A percentile compares a stretch with the other conserved stretches of the same genome.
Conservation (phyloP, 2,888 invertebrate genomes). For the Anthoptus insignis region DNA sequence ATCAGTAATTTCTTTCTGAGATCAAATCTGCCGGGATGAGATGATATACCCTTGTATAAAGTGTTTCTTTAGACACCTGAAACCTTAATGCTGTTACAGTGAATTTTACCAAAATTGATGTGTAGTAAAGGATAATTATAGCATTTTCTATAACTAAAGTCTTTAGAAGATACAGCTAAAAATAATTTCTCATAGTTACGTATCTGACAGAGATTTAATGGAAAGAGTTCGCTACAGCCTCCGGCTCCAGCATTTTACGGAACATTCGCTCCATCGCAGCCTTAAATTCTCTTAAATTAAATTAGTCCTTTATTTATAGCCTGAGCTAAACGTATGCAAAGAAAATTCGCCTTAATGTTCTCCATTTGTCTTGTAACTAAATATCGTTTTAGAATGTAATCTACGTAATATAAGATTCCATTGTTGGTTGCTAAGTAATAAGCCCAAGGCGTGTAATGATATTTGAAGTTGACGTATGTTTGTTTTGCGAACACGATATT, state of each 20-base stretch:
- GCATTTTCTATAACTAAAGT: neutral
- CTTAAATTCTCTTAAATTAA: slow-evolving; percentile 21
- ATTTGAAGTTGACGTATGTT: neutral
- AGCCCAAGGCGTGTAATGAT: slow-evolving; percentile 8
- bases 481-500: slow-evolving; percentile 6
- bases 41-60: too few relatives aligned
- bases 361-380: slow-evolving; percentile 14
- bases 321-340: slow-evolving; percentile 16
- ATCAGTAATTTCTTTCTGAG: too few relatives aligned
- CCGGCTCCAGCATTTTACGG: slow-evolving; percentile 3
- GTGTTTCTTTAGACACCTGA: too few relatives aligned
- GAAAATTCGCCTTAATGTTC: slow-evolving; percentile 10
- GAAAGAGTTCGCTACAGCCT: slow-evolving; percentile 7
- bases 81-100: too few relatives aligned
- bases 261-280: slow-evolving; percentile 2
- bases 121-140: neutral
- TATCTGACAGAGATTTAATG: slow-evolving; percentile 10
- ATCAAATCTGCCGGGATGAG: too few relatives aligned
- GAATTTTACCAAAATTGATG: too few relatives aligned
- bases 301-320: slow-evolving; percentile 20
- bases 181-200: slow-evolving; percentile 3
- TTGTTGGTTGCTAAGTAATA: slow-evolving; percentile 15
- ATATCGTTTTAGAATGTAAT: slow-evolving; percentile 17
- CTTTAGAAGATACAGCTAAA: neutral
- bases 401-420: slow-evolving; percentile 1